These are phyloP conservation scores for Zelleria hepariella DNA, from an alignment of 2,888 invertebrate species.

Conservation along the genomic window DNA sequence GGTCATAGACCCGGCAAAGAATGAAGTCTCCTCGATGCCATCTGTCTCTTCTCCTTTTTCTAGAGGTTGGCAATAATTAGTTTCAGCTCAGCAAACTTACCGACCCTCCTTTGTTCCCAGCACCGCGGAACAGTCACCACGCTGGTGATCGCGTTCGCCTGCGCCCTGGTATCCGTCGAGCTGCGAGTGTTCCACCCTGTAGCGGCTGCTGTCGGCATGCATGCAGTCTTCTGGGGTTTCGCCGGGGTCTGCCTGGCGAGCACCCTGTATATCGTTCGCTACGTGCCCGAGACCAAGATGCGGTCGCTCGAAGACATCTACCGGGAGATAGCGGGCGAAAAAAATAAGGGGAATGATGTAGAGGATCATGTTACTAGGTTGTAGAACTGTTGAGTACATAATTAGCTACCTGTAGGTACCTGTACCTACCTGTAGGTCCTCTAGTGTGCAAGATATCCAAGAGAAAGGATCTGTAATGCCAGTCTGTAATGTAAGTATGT, in stretches of 20 bases:
- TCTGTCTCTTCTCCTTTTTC: too few species aligned
- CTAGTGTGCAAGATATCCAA: too few species aligned
- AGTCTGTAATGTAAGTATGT: too few species aligned
- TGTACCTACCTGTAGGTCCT: too few species aligned
- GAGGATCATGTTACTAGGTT: constrained; percentile 51
- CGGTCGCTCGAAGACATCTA: constrained; percentile 54
- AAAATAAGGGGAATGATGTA: constrained; percentile 29
- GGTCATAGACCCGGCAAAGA: too few species aligned
- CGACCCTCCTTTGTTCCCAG: constrained; percentile 27
- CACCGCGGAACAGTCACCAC: constrained; percentile 59
- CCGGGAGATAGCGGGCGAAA: constrained; percentile 40
- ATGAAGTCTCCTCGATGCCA: too few species aligned
- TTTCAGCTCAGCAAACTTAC: neutral
- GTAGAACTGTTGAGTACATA: constrained; percentile 16
- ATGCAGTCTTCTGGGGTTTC: constrained; percentile 54
- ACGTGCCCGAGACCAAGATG: constrained; percentile 56
- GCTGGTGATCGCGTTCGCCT: constrained; percentile 55
- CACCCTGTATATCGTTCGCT: constrained; percentile 45
- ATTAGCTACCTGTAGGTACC: too few species aligned
- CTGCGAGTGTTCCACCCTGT: constrained; percentile 56
- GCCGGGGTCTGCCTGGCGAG: constrained; percentile 49
- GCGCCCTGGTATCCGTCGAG: constrained; percentile 49
- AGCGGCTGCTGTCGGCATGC: constrained; percentile 37
- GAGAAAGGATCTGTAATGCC: too few species aligned
- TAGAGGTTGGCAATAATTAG: neutral